A percentile compares a stretch with the other conserved stretches of the same genome.
phyloP scores from a whole-genome alignment of 2,888 invertebrate species.

The Trachelus stipa region DNA sequence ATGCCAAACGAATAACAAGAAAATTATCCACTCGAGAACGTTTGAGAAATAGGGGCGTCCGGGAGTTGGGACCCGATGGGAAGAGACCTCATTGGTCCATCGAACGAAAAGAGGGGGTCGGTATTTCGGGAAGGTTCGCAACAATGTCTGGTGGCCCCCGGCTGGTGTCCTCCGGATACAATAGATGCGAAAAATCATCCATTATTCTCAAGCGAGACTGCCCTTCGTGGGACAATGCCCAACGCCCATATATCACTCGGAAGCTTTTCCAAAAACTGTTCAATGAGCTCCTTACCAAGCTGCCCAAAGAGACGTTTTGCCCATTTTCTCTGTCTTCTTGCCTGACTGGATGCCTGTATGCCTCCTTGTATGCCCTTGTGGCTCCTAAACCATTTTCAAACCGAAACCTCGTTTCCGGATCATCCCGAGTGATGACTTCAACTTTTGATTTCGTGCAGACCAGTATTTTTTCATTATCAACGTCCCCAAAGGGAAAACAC shows the following conservation, averaged over 20 bases:
- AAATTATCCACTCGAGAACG: conserved; percentile 64
- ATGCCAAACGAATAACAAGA: conserved; percentile 62
- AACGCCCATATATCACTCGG: conserved; percentile 65
- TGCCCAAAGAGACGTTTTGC: conserved; percentile 28
- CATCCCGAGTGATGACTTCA: neutral
- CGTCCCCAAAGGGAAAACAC: too few species aligned
- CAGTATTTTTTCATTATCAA: too few species aligned
- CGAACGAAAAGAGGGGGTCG: conserved; percentile 29
- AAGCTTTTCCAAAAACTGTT: conserved; percentile 59
- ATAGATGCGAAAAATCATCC: conserved; percentile 66
- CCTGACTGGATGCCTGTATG: conserved; percentile 7
- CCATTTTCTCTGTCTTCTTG: conserved; percentile 25
- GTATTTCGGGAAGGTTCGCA: conserved; percentile 47
- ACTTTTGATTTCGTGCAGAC: too few species aligned
- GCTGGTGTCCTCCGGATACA: conserved; percentile 50
- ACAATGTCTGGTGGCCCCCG: conserved; percentile 49
- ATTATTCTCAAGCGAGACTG: conserved; percentile 53
- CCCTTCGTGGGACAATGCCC: conserved; percentile 49
- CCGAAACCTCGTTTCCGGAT: conserved; percentile 42
- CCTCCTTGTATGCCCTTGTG: too few species aligned
- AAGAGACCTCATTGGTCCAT: conserved; percentile 18
- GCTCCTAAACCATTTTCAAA: conserved; percentile 40
- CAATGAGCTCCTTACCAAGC: conserved; percentile 47
- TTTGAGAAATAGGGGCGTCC: conserved; percentile 38
- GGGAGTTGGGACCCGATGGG: conserved; percentile 13